phyloP scores from a whole-genome alignment of 2,888 invertebrate genomes.

The Nomada ruficornis region DNA sequence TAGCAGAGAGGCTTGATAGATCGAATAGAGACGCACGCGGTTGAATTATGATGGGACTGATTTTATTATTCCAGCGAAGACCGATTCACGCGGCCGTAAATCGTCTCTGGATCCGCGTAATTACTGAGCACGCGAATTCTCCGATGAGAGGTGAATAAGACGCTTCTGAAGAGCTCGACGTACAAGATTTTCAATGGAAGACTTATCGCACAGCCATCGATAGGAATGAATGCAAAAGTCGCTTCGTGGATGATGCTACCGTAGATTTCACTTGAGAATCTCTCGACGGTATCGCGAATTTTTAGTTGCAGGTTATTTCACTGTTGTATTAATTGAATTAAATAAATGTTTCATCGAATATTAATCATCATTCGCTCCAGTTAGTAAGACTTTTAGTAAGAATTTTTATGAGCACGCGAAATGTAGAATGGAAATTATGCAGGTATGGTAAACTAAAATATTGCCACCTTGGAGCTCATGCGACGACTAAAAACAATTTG shows the following conservation, averaged over 20 bases:
- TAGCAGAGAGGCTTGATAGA: slow-evolving; percentile 29
- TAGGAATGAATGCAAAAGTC: not conserved
- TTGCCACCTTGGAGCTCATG: no score
- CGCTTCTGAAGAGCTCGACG: slow-evolving; percentile 6
- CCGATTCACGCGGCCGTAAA: slow-evolving; percentile 43
- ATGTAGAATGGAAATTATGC: not conserved
- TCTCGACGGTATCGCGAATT: not conserved
- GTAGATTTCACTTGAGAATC: not conserved
- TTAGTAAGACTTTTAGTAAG: no score
- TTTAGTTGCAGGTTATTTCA: not conserved
- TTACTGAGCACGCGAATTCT: slow-evolving; percentile 35
- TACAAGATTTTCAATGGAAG: not conserved
- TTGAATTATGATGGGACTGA: slow-evolving; percentile 55
- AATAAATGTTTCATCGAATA: no score
- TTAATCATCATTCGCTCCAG: no score
- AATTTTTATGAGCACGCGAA: no score
- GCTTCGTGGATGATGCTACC: not conserved
- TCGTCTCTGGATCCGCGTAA: slow-evolving; percentile 47
- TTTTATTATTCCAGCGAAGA: slow-evolving; percentile 56
- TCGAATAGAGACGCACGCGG: slow-evolving; percentile 51
- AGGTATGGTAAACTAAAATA: no score
- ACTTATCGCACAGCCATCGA: not conserved
- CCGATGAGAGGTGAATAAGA: slow-evolving; percentile 31
- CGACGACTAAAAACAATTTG: not conserved
- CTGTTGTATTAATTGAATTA: no score